Evolutionary conservation across 2,797 vertebrate genomes (phyloP), one percentile per base, ranked within the genome.

Genomic region (Halcyon badia): DNA sequence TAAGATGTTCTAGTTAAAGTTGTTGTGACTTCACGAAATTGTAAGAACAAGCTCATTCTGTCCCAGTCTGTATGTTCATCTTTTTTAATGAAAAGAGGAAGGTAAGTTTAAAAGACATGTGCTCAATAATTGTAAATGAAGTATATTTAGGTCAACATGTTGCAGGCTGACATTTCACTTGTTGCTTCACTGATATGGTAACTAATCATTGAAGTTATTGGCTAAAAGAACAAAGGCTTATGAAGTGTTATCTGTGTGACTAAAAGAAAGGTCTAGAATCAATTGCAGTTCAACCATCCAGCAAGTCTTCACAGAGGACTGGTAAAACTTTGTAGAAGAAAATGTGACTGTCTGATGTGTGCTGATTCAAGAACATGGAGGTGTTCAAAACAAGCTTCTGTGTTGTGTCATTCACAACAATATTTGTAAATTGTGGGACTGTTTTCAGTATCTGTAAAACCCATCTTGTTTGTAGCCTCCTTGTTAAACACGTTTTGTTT

Each of bases 141-240:
- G 8, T 68, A 8, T 58, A 83, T 88, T 91, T 86, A 78, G 41
- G 54, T 86, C 57, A 85, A 85, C 69, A 83, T 44, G 57, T 15
- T 70, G 52, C 60, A 86, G 28, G 58, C 54, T 87, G 88, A 57
- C 35, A 83, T 96, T 94, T 90, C 72, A 76, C 52, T 90, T 9
- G 1, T 33, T 85, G 44, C 70, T 81, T 79, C 64, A 57, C 52
- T 52, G 39, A 62, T 56, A 42, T 3, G 24, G 64, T 51, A 85
- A 85, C 28, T 78, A 85, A 68, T 41, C 33, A 57, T 39, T 90
- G 72, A 30, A 52, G 57, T 85, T 83, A 44, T 6, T 83, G 58
- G 54, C 20, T 72, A 72, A 58, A 72, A 89, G 64, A 89, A 31
- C 24, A 87, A 77, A 82, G 66, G 60, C 35, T 94, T 48, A 48